phyloP scores from a whole-genome alignment of 30 jellyfish, hydroid and myxozoan genomes.

The Chironex yamaguchii region DNA sequence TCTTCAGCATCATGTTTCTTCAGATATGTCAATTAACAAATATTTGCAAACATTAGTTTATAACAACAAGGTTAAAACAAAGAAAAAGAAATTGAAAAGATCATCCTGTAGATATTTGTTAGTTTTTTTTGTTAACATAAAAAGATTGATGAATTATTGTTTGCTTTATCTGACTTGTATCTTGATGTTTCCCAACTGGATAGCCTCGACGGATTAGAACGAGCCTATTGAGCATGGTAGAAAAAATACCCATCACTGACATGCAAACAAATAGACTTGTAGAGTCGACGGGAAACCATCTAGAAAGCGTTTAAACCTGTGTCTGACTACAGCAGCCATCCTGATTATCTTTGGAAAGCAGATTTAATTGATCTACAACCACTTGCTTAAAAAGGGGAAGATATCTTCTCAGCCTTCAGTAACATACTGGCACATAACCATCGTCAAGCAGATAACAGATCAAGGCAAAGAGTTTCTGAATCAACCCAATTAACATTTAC shows the following conservation, averaged over 20 bases:
- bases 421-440: neutral
- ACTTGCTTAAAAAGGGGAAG: neutral
- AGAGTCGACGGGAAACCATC: constrained; percentile 12
- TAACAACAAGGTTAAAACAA: no score
- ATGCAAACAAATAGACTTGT: constrained; percentile 2
- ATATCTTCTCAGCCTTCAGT: neutral
- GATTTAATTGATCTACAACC: constrained; percentile 53
- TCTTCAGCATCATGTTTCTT: no score
- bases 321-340: constrained; percentile 1
- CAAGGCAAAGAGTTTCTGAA: neutral
- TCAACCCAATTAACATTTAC: neutral
- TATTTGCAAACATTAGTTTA: no score
- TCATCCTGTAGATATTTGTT: no score
- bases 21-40: no score
- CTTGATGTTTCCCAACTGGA: no score
- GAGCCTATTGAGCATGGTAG: constrained; percentile 36
- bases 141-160: no score
- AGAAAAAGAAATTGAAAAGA: no score
- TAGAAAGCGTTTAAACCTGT: constrained; percentile 37
- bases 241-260: constrained; percentile 34
- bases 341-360: constrained; percentile 51
- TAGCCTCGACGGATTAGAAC: constrained; percentile 18
- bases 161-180: no score
- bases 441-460: neutral
- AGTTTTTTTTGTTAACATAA: no score